Conservation (phyloP, 2,797 vertebrate species). For the Crocodylus rhombifer region DNA sequence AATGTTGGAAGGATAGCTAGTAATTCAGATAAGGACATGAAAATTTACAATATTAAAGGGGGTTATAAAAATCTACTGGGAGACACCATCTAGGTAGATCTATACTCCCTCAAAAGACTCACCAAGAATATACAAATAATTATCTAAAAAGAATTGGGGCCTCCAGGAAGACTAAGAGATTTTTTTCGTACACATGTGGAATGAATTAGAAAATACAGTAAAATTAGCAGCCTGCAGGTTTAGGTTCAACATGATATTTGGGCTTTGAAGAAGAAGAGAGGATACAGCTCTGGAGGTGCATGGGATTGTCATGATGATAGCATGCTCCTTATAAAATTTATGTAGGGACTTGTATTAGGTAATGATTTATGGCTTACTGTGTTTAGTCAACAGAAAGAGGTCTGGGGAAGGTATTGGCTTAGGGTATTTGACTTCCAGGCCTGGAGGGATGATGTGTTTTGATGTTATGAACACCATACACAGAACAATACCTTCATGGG, state of each 20-base stretch:
- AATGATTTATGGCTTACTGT: not conserved
- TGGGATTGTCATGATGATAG: not conserved
- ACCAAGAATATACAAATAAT: conserved; percentile 16
- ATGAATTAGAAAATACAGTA: conserved; percentile 27
- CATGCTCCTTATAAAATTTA: not conserved
- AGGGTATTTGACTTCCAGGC: not conserved
- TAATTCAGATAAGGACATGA: not conserved
- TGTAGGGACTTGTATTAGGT: not conserved
- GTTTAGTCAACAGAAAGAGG: not conserved
- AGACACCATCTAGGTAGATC: conserved; percentile 58
- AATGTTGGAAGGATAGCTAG: not conserved
- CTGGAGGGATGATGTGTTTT: not conserved
- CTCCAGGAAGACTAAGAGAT: conserved; percentile 66
- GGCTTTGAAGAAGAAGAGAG: not conserved
- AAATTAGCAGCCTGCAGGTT: conserved; percentile 42
- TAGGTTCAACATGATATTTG: not conserved
- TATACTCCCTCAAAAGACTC: conserved; percentile 40
- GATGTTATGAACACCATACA: not conserved
- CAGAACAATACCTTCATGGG: no score
- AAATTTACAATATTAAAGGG: not conserved
- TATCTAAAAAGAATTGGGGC: conserved; percentile 47
- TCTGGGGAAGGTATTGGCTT: not conserved
- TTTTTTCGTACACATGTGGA: conserved; percentile 22
- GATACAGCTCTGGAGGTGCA: not conserved
- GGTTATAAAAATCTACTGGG: conserved; percentile 12